These are phyloP conservation scores for Drosophila sucinea DNA, from an alignment of 1,140 invertebrate species.

Conservation along the genomic window DNA sequence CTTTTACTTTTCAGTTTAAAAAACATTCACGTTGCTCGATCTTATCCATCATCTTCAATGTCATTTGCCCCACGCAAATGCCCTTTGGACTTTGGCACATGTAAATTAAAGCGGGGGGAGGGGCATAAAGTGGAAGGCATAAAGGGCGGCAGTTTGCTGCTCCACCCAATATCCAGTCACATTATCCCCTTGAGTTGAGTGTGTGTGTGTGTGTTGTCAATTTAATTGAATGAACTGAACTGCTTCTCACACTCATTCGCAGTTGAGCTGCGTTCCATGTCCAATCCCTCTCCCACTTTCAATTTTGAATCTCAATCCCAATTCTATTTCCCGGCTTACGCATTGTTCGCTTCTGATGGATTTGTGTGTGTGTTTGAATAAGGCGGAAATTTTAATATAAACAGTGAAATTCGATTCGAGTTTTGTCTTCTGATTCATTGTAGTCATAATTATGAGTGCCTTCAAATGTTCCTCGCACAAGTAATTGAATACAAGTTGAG, in stretches of 20 bases:
- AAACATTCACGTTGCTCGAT: not conserved
- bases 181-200: conserved; percentile 57
- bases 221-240: conserved; percentile 69
- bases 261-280: not conserved
- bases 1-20: not conserved
- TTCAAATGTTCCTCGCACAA: conserved; percentile 37
- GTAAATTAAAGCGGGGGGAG: conserved; percentile 54
- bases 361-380: conserved; percentile 46
- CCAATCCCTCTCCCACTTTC: conserved; percentile 8
- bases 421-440: conserved; percentile 56
- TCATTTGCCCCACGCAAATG: conserved; percentile 3
- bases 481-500: conserved; percentile 69
- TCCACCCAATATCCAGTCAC: conserved; percentile 5
- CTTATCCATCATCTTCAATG: conserved; percentile 18
- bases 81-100: conserved; percentile 56
- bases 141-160: conserved; percentile 24
- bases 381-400: conserved; percentile 81
- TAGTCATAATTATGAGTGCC: conserved; percentile 64
- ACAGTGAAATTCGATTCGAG: conserved; percentile 65
- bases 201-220: conserved; percentile 65
- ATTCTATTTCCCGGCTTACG: conserved; percentile 48
- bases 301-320: conserved; percentile 29
- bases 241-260: conserved; percentile 73
- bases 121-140: conserved; percentile 26
- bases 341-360: conserved; percentile 66